Evolutionary conservation across 1,140 invertebrate genomes (phyloP).

Genomic region (Neodiprion virginianus): DNA sequence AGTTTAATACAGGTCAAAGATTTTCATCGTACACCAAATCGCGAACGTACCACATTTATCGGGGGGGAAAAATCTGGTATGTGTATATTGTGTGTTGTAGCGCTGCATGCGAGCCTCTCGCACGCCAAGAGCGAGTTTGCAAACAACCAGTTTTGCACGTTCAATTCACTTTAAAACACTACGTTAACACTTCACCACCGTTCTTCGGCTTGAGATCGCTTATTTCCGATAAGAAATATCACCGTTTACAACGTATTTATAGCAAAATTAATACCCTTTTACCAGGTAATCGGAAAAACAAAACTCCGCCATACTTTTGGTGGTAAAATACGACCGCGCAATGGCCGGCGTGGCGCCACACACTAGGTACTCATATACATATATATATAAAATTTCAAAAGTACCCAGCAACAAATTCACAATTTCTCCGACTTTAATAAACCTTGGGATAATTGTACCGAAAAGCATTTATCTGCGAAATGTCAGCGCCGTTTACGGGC

Average conservation of each 20-base stretch:
- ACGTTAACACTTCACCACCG: not conserved
- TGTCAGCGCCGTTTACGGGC: too few relatives aligned
- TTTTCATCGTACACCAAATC: too few relatives aligned
- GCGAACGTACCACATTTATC: too few relatives aligned
- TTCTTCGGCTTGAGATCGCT: not conserved
- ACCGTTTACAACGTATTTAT: not conserved
- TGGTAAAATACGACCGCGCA: conserved; percentile 47
- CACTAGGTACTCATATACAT: not conserved
- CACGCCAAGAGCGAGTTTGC: not conserved
- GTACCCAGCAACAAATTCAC: not conserved
- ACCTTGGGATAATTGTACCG: too few relatives aligned
- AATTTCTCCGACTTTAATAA: too few relatives aligned
- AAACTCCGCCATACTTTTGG: conserved; percentile 46
- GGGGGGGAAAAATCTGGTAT: too few relatives aligned
- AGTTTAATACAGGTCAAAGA: too few relatives aligned
- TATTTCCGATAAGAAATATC: not conserved
- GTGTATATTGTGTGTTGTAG: too few relatives aligned
- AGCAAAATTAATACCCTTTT: not conserved
- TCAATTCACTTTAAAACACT: too few relatives aligned
- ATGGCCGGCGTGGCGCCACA: conserved; percentile 31
- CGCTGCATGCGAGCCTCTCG: not conserved
- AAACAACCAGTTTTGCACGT: too few relatives aligned
- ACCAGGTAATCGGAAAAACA: conserved; percentile 37
- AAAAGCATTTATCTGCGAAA: too few relatives aligned
- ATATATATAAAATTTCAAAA: conserved; percentile 1